Conservation (phyloP, 2,113 vertebrate genomes). For the Entosphenus tridentatus region DNA sequence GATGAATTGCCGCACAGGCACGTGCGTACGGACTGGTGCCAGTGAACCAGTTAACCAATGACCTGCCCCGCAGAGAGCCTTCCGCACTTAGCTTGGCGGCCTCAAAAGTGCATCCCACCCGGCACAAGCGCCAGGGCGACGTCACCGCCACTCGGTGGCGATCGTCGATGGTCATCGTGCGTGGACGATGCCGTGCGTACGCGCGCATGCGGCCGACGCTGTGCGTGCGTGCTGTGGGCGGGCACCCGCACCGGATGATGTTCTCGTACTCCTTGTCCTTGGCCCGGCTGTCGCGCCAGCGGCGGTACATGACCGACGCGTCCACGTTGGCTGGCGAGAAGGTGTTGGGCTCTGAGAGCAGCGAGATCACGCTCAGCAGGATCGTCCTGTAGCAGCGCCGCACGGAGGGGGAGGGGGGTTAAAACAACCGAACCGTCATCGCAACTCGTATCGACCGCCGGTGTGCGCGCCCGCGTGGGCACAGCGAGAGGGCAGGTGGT, state of each 20-base stretch:
- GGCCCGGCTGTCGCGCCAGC: constrained; percentile 97
- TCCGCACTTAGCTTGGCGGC: too few relatives aligned
- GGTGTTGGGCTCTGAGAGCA: constrained; percentile 96
- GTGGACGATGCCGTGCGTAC: background rate
- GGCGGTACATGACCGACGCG: constrained; percentile 91
- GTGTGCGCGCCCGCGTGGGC: too few relatives aligned
- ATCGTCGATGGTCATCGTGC: background rate
- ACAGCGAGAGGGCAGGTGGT: too few relatives aligned
- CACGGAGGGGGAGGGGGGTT: too few relatives aligned
- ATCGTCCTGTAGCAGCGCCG: constrained; percentile 35
- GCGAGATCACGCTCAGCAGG: constrained; percentile 81
- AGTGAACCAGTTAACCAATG: too few relatives aligned
- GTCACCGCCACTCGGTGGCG: background rate
- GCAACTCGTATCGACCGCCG: too few relatives aligned
- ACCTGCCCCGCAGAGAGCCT: too few relatives aligned
- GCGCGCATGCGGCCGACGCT: background rate
- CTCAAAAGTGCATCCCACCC: too few relatives aligned
- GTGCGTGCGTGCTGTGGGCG: background rate
- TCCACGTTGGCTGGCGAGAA: constrained; percentile 94
- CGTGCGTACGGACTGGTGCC: too few relatives aligned
- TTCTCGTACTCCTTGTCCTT: constrained; percentile 95
- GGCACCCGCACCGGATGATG: constrained; percentile 56
- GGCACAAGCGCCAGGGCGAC: too few relatives aligned
- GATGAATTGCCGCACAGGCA: too few relatives aligned
- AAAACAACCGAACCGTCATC: too few relatives aligned